Percentiles rank a stretch among this genome's conserved stretches.
phyloP scores from a whole-genome alignment of 2,113 vertebrate genomes.

The Hippocampus mohnikei region DNA sequence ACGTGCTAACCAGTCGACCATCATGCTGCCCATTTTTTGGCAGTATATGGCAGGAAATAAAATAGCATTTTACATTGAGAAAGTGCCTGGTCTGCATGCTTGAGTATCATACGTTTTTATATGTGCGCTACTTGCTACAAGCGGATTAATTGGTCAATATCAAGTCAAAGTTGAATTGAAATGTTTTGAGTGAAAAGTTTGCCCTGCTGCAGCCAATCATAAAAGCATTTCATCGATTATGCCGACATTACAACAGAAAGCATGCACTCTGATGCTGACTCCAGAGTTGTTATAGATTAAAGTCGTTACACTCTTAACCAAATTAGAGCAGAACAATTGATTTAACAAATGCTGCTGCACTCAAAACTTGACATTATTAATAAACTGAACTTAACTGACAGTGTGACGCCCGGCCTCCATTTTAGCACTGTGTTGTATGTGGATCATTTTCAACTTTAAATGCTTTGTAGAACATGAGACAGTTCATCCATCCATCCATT shows the following conservation, averaged over 20 bases:
- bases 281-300: conserved; percentile 6
- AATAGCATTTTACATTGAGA: conserved; percentile 5
- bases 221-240: no score
- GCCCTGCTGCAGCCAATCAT: neutral
- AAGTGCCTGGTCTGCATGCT: neutral
- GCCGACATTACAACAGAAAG: conserved; percentile 7
- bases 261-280: conserved; percentile 37
- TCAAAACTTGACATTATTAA: neutral
- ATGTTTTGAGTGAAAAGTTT: neutral
- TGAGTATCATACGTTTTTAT: neutral
- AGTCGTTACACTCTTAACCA: neutral
- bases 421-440: neutral
- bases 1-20: no score
- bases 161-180: neutral
- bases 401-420: neutral
- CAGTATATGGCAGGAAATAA: neutral
- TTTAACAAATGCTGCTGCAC: neutral
- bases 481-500: neutral
- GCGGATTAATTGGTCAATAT: neutral
- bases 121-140: neutral
- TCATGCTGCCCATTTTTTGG: neutral
- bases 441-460: neutral
- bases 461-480: neutral
- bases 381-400: neutral
- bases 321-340: conserved; percentile 16